Base-by-base conservation (phyloP, 2,888 invertebrate species). In the Agrochola macilenta region DNA sequence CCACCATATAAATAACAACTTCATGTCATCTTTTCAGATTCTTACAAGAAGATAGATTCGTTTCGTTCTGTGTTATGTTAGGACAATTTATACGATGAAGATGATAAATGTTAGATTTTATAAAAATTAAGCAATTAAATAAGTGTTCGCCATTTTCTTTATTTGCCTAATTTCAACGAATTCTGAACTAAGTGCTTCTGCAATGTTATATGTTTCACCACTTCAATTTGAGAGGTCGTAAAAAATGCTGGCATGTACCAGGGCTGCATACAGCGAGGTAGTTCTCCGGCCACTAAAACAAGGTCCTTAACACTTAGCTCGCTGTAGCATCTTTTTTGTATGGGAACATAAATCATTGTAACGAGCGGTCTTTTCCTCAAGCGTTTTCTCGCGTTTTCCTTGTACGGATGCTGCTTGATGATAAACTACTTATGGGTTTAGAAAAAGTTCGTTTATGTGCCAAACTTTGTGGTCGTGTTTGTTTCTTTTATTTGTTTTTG, bases 381-480 rank as follows among this genome's bases (percentile, higher is more conserved):
- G 91, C 89, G 90, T 93, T 94, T 95, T 95, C 93, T 92, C 95
- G 93, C 94, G 92, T 94, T 94, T 95, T 93, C 93, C 93, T 92
- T 88, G 83, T 87, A 83, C 79, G 81, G 87, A 88, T 87, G 87
- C 84, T 90, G 86, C 81, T 84, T 82, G 82, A 84, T 88, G 88
- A 88, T 89, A 88, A 86, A 86, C 88, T 85, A 82, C 84, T 85
- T 82, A 81, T 74, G 78, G 81, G 82, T 85, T 81, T 77, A 84
- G 78, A 87, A 88, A 87, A 87, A 85, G 76, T 91, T 88, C 63
- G 78, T 83, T 81, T 86, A 82, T 85, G 83, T 85, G 80, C 79
- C 75, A 79, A 85, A 86, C 75, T 86, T 84, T 65, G 61, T 74
- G 75, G 75, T 83, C 35, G 69, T 74, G 57, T 86, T 78, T 81